Evolutionary conservation across 64 coral and sea anemone genomes (phyloP).

Genomic region (Porites lutea): DNA sequence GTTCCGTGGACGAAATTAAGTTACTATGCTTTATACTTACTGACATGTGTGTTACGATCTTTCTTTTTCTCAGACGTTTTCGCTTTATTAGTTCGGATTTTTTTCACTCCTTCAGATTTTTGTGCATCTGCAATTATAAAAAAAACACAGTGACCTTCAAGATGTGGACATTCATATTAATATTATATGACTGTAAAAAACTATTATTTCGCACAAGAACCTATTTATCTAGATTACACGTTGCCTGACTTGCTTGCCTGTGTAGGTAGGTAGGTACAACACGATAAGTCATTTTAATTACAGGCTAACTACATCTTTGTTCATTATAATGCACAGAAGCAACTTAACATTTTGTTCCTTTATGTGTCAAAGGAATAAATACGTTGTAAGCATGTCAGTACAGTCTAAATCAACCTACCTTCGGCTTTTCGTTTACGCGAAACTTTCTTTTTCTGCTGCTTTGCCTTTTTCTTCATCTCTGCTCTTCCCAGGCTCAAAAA

Average conservation of each 20-base stretch:
- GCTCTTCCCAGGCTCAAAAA: constrained; percentile 1
- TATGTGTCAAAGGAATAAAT: not conserved
- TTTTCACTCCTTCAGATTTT: not conserved
- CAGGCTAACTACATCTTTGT: too few species aligned
- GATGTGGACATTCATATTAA: not conserved
- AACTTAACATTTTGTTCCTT: not conserved
- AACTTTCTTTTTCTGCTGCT: constrained; percentile 1
- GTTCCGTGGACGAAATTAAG: too few species aligned
- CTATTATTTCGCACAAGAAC: too few species aligned
- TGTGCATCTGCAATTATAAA: not conserved
- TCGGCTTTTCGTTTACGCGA: constrained; percentile 23
- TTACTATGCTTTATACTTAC: not conserved
- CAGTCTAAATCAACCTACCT: not conserved
- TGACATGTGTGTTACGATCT: not conserved
- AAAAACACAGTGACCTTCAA: not conserved
- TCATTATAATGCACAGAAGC: not conserved
- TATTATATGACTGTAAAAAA: too few species aligned
- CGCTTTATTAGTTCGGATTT: not conserved
- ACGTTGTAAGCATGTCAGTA: too few species aligned
- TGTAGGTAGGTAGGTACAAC: too few species aligned
- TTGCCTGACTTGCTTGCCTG: too few species aligned
- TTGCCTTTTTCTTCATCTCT: constrained; percentile 28
- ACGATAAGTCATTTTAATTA: too few species aligned
- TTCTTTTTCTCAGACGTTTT: not conserved
- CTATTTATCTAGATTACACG: too few species aligned